phyloP scores from a whole-genome alignment of 2,888 invertebrate species.

The Andrena hattorfiana region DNA sequence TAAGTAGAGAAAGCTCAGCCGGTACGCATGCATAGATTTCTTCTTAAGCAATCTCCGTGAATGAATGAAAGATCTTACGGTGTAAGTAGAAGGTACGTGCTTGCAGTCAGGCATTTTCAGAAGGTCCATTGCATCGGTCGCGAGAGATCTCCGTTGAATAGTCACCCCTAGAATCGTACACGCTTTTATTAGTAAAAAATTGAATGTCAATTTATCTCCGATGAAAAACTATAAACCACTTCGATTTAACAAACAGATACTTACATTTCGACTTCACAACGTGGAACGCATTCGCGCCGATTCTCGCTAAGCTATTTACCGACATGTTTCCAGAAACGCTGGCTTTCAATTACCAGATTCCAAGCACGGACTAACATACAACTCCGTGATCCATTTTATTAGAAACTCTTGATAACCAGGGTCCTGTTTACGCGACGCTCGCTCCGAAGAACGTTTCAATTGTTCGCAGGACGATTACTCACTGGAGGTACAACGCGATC shows the following conservation, averaged over 20 bases:
- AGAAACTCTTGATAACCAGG: background rate
- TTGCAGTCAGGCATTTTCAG: conserved; percentile 37
- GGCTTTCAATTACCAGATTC: background rate
- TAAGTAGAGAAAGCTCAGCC: too few relatives aligned
- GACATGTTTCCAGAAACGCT: conserved; percentile 21
- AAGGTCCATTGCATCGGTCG: background rate
- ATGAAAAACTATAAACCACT: background rate
- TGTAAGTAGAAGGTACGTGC: conserved; percentile 24
- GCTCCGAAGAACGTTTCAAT: background rate
- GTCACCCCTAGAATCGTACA: conserved; percentile 8
- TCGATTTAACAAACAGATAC: conserved; percentile 8
- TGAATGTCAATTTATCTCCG: background rate
- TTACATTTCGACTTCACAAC: conserved; percentile 17
- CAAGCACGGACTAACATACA: background rate
- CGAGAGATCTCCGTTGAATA: conserved; percentile 3
- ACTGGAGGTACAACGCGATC: conserved; percentile 2
- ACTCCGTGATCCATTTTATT: background rate
- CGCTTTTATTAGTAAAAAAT: background rate
- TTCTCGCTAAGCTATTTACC: background rate
- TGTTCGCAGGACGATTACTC: background rate
- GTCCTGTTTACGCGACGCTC: too few relatives aligned
- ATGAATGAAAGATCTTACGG: conserved; percentile 17
- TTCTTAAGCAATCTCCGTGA: too few relatives aligned
- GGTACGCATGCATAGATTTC: too few relatives aligned
- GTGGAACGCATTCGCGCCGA: background rate